These are phyloP conservation scores for Corythaixoides concolor DNA, from an alignment of 2,113 vertebrate genomes.

Conservation along the genomic window DNA sequence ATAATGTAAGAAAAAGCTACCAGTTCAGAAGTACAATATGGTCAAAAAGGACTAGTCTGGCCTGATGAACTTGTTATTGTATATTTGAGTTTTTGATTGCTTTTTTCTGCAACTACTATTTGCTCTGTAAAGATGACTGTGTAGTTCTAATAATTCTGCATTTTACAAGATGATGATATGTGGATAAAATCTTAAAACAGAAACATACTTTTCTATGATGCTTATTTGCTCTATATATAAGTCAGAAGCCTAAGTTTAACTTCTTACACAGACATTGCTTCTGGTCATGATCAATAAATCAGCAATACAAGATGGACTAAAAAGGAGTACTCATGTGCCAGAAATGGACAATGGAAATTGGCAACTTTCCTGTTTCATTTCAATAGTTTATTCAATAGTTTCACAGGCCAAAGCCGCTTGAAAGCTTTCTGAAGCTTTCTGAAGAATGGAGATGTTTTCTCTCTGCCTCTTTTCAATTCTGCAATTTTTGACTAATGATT, in stretches of 20 bases:
- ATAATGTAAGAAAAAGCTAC: background rate
- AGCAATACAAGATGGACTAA: background rate
- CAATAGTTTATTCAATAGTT: background rate
- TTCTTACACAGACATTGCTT: background rate
- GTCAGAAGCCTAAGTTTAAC: background rate
- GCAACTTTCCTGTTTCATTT: background rate
- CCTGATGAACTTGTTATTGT: background rate
- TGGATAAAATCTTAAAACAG: background rate
- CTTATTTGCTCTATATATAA: background rate
- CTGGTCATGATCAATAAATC: background rate
- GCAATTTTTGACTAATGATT: background rate
- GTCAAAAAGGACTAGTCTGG: background rate
- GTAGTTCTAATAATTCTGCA: background rate
- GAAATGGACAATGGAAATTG: background rate
- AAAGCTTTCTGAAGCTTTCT: background rate
- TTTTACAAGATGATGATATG: background rate
- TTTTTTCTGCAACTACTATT: background rate
- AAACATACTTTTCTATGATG: background rate
- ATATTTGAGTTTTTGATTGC: background rate
- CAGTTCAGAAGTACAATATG: background rate
- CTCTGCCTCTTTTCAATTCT: background rate
- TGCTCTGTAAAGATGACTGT: background rate
- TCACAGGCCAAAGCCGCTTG: background rate
- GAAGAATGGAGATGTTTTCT: background rate
- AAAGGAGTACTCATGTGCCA: background rate